A percentile compares a stretch with the other conserved stretches of the same genome.
Conservation (phyloP, 1,140 invertebrate genomes). For the Ceratitis capitata region DNA sequence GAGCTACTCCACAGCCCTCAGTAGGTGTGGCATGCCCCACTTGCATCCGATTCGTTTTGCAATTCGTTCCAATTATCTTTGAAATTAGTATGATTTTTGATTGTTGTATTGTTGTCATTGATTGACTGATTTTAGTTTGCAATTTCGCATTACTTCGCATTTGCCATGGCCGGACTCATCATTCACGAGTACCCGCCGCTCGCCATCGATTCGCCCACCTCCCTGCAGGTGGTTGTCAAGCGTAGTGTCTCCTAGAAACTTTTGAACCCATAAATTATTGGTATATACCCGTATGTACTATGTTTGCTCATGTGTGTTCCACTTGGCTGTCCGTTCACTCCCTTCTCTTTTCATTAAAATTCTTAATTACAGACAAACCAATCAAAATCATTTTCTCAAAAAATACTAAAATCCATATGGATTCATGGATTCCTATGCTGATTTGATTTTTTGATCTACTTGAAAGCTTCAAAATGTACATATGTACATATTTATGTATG, state of each 20-base stretch:
- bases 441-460: conserved; percentile 17
- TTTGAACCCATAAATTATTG: neutral
- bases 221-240: neutral
- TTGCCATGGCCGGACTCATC: no score
- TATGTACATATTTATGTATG: neutral
- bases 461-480: neutral
- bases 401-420: conserved; percentile 30
- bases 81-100: conserved; percentile 38
- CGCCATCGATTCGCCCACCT: neutral
- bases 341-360: neutral
- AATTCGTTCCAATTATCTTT: conserved; percentile 23
- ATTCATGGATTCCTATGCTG: neutral
- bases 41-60: conserved; percentile 15
- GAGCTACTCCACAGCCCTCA: neutral
- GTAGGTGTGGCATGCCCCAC: conserved; percentile 14
- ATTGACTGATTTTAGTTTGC: conserved; percentile 34
- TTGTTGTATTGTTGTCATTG: conserved; percentile 37
- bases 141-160: neutral
- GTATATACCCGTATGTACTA: neutral
- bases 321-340: neutral
- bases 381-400: neutral
- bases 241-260: neutral
- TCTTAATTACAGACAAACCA: conserved; percentile 31
- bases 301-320: neutral
- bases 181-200: neutral